Conservation (phyloP, 2,888 invertebrate species). For the Dryobotodes eremita region DNA sequence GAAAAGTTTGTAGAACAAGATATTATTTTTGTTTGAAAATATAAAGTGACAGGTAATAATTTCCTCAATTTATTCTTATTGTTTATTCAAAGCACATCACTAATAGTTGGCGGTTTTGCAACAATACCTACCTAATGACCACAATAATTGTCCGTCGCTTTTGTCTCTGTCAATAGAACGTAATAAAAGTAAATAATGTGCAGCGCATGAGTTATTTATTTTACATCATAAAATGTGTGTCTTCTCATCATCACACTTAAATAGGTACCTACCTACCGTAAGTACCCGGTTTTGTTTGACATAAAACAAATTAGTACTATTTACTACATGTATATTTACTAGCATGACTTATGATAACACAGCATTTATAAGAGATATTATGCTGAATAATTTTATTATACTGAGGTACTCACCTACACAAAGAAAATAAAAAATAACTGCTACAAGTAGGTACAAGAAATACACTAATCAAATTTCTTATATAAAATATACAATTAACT, state of each 20-base stretch:
- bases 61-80: conserved; percentile 24
- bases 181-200: conserved; percentile 13
- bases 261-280: not conserved
- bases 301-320: not conserved
- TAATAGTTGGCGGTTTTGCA: conserved; percentile 32
- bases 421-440: not conserved
- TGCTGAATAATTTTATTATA: not conserved
- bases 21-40: conserved; percentile 16
- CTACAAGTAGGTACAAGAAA: not conserved
- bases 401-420: not conserved
- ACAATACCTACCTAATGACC: conserved; percentile 4
- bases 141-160: not conserved
- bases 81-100: conserved; percentile 27
- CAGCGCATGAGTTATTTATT: not conserved
- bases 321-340: not conserved
- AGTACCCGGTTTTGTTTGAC: not conserved
- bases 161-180: conserved; percentile 9
- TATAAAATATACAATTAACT: not conserved
- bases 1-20: not conserved
- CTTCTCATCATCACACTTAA: not conserved
- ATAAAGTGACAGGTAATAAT: conserved; percentile 2
- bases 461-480: not conserved
- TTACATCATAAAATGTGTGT: not conserved
- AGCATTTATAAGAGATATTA: not conserved
- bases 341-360: not conserved